These are phyloP conservation scores for Dasypolia templi DNA, from an alignment of 2,888 invertebrate genomes.

Conservation along the genomic window DNA sequence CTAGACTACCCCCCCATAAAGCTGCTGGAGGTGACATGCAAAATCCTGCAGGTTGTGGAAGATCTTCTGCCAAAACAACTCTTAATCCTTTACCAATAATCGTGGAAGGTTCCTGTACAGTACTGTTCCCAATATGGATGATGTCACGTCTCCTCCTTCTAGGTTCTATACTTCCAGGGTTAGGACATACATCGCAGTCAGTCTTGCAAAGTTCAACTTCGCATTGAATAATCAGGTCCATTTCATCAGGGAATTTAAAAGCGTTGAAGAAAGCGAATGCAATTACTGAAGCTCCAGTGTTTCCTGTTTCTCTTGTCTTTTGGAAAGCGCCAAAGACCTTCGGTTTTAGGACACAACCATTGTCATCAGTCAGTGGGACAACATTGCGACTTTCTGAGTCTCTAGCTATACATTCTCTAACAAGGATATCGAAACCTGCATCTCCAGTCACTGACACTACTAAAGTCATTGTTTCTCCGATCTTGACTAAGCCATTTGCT, in stretches of 20 bases:
- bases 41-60: constrained; percentile 87
- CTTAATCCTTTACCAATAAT: constrained; percentile 92
- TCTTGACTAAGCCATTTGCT: constrained; percentile 94
- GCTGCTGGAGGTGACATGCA: constrained; percentile 92
- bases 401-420: constrained; percentile 94
- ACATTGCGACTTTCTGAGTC: constrained; percentile 92
- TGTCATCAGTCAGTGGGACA: constrained; percentile 93
- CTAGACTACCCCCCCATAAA: constrained; percentile 90
- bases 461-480: constrained; percentile 95
- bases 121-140: constrained; percentile 86
- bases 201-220: constrained; percentile 95
- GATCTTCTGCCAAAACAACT: constrained; percentile 93
- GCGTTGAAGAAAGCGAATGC: constrained; percentile 95
- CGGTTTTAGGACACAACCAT: constrained; percentile 94
- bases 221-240: constrained; percentile 95
- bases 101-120: constrained; percentile 89
- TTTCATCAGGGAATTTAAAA: constrained; percentile 96
- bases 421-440: constrained; percentile 94
- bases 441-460: constrained; percentile 95
- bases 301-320: constrained; percentile 94
- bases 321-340: constrained; percentile 96
- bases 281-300: constrained; percentile 93
- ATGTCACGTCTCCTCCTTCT: constrained; percentile 85
- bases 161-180: constrained; percentile 91
- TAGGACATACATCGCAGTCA: constrained; percentile 94